A percentile compares a stretch with the other conserved stretches of the same genome.
Evolutionary conservation across 2,113 vertebrate species (phyloP).

Genomic region (Callopanchax toddi): DNA sequence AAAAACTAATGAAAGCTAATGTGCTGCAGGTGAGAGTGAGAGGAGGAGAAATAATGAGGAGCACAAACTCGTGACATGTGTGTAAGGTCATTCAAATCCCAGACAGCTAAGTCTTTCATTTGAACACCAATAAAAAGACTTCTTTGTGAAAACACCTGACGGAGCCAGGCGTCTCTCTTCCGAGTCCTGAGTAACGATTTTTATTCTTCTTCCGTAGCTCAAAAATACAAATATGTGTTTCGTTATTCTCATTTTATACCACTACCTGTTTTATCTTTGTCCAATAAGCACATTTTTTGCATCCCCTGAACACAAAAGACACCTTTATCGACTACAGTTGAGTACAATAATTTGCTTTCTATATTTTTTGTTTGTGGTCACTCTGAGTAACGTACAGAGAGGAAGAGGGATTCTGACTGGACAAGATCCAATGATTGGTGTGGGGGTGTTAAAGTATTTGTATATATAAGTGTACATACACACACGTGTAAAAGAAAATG

Average conservation of each 20-base stretch:
- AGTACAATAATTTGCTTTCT: conserved; percentile 2
- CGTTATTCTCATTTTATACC: not conserved
- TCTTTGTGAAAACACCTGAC: conserved; percentile 25
- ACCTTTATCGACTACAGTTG: conserved; percentile 5
- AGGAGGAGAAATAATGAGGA: conserved; percentile 5
- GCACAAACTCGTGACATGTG: conserved; percentile 22
- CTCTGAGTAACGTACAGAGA: not conserved
- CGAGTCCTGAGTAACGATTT: not conserved
- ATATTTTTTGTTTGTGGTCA: conserved; percentile 36
- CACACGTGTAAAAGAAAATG: no score
- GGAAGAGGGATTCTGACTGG: no score
- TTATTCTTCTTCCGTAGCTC: not conserved
- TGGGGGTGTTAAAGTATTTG: no score
- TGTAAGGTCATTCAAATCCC: conserved; percentile 16
- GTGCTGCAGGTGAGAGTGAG: conserved; percentile 6
- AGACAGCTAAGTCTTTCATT: conserved; percentile 30
- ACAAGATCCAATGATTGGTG: no score
- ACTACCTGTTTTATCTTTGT: not conserved
- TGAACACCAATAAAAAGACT: conserved; percentile 16
- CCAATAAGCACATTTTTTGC: not conserved
- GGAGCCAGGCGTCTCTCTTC: not conserved
- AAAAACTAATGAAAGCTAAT: conserved; percentile 28
- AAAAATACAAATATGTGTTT: not conserved
- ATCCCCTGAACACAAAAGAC: conserved; percentile 5
- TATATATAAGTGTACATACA: no score